These are phyloP conservation scores for Steromphala cineraria DNA, from an alignment of 2,888 invertebrate species.

Conservation along the genomic window DNA sequence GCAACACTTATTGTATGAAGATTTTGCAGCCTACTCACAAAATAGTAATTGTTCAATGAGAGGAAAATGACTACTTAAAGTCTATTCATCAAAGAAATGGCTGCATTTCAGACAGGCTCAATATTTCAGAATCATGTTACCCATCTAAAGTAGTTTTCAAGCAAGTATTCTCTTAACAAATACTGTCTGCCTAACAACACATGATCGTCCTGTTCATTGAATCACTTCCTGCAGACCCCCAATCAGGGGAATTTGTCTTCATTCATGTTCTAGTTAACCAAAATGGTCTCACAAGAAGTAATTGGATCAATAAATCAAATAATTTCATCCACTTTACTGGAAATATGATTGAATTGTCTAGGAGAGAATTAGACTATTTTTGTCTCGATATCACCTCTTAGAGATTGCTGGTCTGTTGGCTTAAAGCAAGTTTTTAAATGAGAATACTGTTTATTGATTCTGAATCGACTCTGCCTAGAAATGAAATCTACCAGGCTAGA, in stretches of 20 bases:
- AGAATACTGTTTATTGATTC: neutral
- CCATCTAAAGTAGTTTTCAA: neutral
- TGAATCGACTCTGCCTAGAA: neutral
- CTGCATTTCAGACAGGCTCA: neutral
- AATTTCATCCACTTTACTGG: conserved; percentile 2
- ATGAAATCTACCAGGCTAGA: neutral
- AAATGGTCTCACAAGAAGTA: neutral
- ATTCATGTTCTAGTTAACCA: neutral
- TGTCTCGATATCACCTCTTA: neutral
- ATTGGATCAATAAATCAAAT: conserved; percentile 15
- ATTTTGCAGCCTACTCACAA: no score
- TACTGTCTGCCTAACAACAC: neutral
- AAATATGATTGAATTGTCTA: conserved; percentile 4
- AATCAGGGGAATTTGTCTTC: conserved; percentile 9
- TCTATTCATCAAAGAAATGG: conserved; percentile 7
- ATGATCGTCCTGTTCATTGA: neutral
- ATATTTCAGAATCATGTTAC: neutral
- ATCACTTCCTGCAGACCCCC: neutral
- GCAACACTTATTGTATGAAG: no score
- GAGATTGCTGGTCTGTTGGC: neutral
- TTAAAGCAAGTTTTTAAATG: neutral
- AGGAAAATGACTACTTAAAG: neutral
- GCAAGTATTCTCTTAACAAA: neutral
- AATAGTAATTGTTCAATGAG: no score
- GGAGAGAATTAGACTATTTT: neutral